Evolutionary conservation across 2,113 vertebrate genomes (phyloP).

Genomic region (Plecotus auritus): DNA sequence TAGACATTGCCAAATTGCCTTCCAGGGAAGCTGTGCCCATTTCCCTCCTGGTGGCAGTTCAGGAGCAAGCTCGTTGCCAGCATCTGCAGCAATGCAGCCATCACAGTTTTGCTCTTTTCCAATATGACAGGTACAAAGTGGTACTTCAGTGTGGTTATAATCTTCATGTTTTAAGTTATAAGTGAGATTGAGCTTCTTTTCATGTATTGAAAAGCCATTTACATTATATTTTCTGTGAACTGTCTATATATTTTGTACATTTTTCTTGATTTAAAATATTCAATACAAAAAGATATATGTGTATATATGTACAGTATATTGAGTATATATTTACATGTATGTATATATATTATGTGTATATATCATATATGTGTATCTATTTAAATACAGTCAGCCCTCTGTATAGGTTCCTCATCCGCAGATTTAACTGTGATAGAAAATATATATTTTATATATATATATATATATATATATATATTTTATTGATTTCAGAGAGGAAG

Average conservation of each 20-base stretch:
- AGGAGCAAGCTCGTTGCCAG: fast-evolving
- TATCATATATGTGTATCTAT: neutral
- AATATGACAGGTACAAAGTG: fast-evolving
- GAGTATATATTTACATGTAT: neutral
- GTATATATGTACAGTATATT: neutral
- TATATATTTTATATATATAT: too few species aligned
- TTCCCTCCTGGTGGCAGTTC: neutral
- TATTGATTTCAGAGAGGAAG: too few species aligned
- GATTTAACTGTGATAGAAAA: neutral
- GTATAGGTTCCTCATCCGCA: neutral
- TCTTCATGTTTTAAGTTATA: neutral
- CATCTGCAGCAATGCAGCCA: fast-evolving
- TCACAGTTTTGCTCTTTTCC: neutral
- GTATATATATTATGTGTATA: neutral
- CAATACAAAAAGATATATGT: neutral
- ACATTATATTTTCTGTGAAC: neutral
- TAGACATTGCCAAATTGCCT: neutral
- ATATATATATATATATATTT: too few species aligned
- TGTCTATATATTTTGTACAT: neutral
- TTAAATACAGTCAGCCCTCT: too few species aligned
- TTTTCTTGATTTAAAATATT: neutral
- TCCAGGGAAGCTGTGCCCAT: neutral
- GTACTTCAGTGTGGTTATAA: neutral
- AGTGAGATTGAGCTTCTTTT: neutral
- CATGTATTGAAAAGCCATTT: neutral